Evolutionary conservation across 2,113 vertebrate species (phyloP).

Genomic region (Marmota monax): DNA sequence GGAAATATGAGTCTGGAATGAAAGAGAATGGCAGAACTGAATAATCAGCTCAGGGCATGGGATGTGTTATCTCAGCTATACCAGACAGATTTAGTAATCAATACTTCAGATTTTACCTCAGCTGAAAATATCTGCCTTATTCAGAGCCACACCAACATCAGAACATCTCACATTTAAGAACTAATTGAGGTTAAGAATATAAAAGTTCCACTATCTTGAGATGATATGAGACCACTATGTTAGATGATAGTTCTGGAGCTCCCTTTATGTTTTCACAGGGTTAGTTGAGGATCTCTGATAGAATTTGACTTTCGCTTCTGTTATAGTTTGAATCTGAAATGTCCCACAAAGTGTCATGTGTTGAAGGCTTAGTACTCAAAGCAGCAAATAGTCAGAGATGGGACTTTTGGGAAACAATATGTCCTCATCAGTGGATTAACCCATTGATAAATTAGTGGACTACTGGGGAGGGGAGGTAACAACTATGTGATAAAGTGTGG

Average conservation of each 20-base stretch:
- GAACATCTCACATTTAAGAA: neutral
- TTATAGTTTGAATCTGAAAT: neutral
- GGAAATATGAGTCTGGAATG: neutral
- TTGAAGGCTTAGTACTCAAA: neutral
- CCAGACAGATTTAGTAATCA: neutral
- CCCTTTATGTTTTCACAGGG: accelerated
- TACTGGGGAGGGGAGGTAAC: neutral
- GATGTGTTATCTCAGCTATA: neutral
- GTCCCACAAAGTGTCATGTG: neutral
- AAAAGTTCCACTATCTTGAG: neutral
- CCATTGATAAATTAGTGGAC: neutral
- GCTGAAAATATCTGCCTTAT: neutral
- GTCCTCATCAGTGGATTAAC: neutral
- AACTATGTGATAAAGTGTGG: neutral
- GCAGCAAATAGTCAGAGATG: neutral
- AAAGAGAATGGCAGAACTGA: neutral
- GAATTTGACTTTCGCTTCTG: neutral
- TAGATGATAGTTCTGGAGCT: neutral
- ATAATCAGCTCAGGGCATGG: neutral
- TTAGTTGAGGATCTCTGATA: neutral
- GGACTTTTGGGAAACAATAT: neutral
- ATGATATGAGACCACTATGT: neutral
- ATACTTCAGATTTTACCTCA: neutral
- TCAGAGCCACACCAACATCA: neutral
- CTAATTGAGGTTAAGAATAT: neutral